Conservation (phyloP, 1,140 invertebrate genomes). For the Proctacanthus coquilletti region DNA sequence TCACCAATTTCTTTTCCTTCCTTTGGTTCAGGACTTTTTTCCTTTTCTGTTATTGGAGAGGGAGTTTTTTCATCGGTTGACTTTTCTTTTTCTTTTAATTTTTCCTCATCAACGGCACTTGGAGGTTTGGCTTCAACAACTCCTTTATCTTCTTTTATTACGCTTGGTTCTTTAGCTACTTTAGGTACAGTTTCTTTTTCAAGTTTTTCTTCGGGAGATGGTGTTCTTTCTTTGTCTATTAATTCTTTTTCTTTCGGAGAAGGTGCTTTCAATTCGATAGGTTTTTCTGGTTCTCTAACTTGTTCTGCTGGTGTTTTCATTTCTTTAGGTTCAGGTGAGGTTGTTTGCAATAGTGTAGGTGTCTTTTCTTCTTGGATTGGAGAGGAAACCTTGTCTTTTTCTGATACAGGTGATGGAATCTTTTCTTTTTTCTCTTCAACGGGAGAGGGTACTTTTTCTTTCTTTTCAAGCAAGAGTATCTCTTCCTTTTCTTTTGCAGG, state of each 20-base stretch:
- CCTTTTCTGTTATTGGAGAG: neutral
- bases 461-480: too few relatives aligned
- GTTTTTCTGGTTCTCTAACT: neutral
- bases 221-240: neutral
- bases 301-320: neutral
- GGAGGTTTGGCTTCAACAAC: neutral
- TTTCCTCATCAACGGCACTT: neutral
- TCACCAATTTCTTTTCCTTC: too few relatives aligned
- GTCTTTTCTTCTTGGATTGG: neutral
- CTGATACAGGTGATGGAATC: neutral
- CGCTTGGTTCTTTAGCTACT: too few relatives aligned
- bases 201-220: conserved; percentile 2
- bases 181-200: conserved; percentile 3
- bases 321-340: neutral
- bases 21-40: neutral
- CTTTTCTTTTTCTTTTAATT: too few relatives aligned
- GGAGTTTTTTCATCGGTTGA: too few relatives aligned
- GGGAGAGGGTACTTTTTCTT: neutral
- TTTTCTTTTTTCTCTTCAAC: too few relatives aligned
- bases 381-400: neutral
- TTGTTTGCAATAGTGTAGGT: neutral
- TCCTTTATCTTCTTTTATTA: too few relatives aligned
- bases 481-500: neutral
- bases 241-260: neutral
- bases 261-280: too few relatives aligned